phyloP scores from a whole-genome alignment of 2,888 invertebrate genomes.

The Tenthredo livida region DNA sequence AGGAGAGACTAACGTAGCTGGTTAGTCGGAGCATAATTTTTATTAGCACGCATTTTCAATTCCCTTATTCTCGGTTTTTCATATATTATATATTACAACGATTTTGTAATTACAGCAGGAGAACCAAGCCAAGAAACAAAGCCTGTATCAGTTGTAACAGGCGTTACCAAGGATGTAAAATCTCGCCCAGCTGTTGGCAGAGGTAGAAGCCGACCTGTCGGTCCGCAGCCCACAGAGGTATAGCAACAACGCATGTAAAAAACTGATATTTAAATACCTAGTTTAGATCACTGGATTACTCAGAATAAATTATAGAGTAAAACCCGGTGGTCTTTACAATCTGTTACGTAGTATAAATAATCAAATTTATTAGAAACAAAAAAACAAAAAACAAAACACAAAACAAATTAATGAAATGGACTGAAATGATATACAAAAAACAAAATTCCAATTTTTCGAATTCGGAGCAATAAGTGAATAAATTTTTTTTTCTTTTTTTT shows the following conservation, averaged over 20 bases:
- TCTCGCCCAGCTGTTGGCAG: constrained; percentile 61
- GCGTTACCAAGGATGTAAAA: constrained; percentile 68
- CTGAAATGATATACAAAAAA: neutral
- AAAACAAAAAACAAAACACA: too few relatives aligned
- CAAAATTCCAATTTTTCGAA: neutral
- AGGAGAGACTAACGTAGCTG: constrained; percentile 60
- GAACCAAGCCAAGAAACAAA: constrained; percentile 65
- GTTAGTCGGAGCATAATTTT: constrained; percentile 60
- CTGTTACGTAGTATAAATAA: neutral
- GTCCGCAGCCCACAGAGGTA: constrained; percentile 73
- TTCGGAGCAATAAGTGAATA: neutral
- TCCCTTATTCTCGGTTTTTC: constrained; percentile 29
- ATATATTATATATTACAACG: neutral
- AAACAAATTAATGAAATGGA: neutral
- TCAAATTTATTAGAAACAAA: neutral
- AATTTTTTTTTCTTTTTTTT: neutral
- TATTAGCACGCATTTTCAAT: neutral
- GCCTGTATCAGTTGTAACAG: constrained; percentile 61
- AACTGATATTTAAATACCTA: neutral
- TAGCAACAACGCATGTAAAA: constrained; percentile 64
- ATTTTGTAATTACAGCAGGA: constrained; percentile 60
- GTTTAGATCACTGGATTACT: constrained; percentile 6
- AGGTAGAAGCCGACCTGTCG: constrained; percentile 67
- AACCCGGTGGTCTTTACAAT: constrained; percentile 12
- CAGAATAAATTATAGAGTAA: neutral